Evolutionary conservation across 2,888 invertebrate species (phyloP).

Genomic region (Ceraclea dissimilis): DNA sequence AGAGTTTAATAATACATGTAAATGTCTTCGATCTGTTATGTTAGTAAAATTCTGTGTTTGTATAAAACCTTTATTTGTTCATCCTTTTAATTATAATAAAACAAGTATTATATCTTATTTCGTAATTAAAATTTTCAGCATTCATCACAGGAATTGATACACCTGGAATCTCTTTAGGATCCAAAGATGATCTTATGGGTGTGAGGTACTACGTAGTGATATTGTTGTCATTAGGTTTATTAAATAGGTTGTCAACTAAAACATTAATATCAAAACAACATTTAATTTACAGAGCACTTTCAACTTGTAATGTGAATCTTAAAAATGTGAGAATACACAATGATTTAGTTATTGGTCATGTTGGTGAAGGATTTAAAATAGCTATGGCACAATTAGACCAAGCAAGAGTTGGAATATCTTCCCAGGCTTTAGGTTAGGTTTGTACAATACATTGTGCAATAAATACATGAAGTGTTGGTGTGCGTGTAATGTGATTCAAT

Average conservation of each 20-base stretch:
- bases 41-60: too few species aligned
- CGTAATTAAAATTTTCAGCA: slow-evolving; percentile 37
- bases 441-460: slow-evolving; percentile 11
- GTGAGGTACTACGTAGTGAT: too few species aligned
- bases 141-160: slow-evolving; percentile 61
- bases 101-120: too few species aligned
- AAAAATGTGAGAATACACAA: slow-evolving; percentile 57
- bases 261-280: too few species aligned
- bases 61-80: too few species aligned
- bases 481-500: too few species aligned
- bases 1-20: background rate
- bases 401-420: slow-evolving; percentile 66
- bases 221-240: too few species aligned
- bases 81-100: too few species aligned
- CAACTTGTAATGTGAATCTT: slow-evolving; percentile 61
- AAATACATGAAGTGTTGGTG: too few species aligned
- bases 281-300: slow-evolving; percentile 47
- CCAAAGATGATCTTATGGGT: slow-evolving; percentile 64
- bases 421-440: slow-evolving; percentile 69
- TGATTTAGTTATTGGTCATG: slow-evolving; percentile 46
- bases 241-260: too few species aligned
- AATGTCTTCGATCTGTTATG: too few species aligned
- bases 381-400: slow-evolving; percentile 66
- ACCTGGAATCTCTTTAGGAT: slow-evolving; percentile 55
- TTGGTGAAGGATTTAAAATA: slow-evolving; percentile 63